Evolutionary conservation across 2,888 invertebrate genomes (phyloP), one percentile per base, ranked within the genome.

Genomic region (Sminthurinus aureus): DNA sequence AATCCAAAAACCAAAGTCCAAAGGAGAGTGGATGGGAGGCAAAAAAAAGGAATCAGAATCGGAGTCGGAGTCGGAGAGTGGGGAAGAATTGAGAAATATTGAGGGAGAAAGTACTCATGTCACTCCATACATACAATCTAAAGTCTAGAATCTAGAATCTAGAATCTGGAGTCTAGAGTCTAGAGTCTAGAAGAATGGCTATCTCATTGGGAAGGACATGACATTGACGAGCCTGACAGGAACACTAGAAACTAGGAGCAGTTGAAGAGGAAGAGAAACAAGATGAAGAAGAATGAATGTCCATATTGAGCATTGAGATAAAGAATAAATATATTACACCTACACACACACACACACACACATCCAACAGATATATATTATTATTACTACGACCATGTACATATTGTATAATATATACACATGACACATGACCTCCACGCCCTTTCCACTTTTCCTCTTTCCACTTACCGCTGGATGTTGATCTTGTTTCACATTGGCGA

Each of bases 391-490:
- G 13, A 11, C 13, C 13, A 52, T 52, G 52, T 52, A 52, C 13
- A 13, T 52, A 52, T 52, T 8, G 13, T 52, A 52, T 13, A 58
- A 58, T 18, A 58, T 38, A 1, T 38, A 38, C 38, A 38, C 38
- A 38, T 38, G 1, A 38, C 38, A 38, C 38, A 38, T 1, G 38
- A 38, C 38, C 38, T 38, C 38, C 38, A 58, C 58, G 58, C 58
- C 58, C 58, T 38, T 38, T 38, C 38, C 6, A 38, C 38, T 38
- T n/a, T n/a, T n/a, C n/a, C 20, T n/a, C 67, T 11, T 69, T 20
- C 69, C 20, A 84, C 82, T 93, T 92, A 95, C 95, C 92, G 94
- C 94, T 89, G 94, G 95, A 91, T 95, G 95, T 90, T 95, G 92
- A 88, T 87, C 91, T 93, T 87, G 86, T 91, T 95, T 95, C 92